These are phyloP conservation scores for Cyanoramphus novaezelandiae DNA, from an alignment of 2,113 vertebrate species.

Conservation along the genomic window DNA sequence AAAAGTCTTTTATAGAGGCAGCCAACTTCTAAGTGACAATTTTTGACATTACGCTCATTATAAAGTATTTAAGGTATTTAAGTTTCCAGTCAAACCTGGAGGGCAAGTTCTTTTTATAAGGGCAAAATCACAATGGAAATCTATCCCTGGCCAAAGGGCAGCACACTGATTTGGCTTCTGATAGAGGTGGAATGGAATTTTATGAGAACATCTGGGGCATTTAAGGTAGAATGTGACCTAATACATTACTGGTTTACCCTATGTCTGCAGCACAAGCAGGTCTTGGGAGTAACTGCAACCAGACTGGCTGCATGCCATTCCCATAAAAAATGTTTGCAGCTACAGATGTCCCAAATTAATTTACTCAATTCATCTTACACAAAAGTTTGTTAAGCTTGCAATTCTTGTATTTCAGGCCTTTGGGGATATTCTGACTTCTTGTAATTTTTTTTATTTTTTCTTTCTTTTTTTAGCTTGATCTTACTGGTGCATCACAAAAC, in stretches of 20 bases:
- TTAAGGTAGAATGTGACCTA: not conserved
- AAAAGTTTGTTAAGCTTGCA: not conserved
- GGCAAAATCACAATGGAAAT: not conserved
- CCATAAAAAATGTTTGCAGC: not conserved
- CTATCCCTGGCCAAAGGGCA: not conserved
- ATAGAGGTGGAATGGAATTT: not conserved
- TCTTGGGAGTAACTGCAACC: not conserved
- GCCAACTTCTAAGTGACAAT: not conserved
- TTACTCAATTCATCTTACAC: not conserved
- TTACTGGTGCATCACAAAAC: not conserved
- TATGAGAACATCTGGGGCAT: not conserved
- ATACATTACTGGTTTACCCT: not conserved
- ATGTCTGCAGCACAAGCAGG: not conserved
- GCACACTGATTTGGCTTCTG: not conserved
- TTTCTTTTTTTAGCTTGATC: not conserved
- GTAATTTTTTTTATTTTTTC: not conserved
- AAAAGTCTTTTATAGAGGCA: not conserved
- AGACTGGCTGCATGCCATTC: not conserved
- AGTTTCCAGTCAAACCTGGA: not conserved
- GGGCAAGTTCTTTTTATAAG: not conserved
- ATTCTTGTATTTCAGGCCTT: not conserved
- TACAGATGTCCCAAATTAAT: not conserved
- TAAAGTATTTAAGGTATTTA: not conserved
- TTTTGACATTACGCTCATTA: constrained; percentile 16
- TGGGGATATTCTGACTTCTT: not conserved